Conservation (phyloP, 2,888 invertebrate genomes). For the Stenodema calcarata region DNA sequence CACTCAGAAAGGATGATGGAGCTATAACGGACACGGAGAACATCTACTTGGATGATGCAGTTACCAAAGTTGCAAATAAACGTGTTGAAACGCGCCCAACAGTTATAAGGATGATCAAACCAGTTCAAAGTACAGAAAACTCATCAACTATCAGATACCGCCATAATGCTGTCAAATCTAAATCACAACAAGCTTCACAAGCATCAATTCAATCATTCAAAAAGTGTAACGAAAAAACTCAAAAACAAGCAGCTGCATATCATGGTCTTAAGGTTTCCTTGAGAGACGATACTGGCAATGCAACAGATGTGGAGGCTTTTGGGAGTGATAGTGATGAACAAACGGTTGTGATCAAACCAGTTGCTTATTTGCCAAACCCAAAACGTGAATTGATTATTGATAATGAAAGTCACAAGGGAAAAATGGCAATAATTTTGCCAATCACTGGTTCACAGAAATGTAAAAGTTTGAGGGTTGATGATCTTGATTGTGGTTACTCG, state of each 20-base stretch:
- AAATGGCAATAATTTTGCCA: constrained; percentile 58
- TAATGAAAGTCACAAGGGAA: constrained; percentile 62
- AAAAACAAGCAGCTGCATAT: neutral
- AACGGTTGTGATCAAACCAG: constrained; percentile 16
- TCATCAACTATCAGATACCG: neutral
- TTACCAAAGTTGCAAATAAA: neutral
- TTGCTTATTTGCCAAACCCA: constrained; percentile 61
- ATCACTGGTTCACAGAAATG: constrained; percentile 59
- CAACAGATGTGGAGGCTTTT: constrained; percentile 59
- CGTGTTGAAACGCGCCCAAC: constrained; percentile 12
- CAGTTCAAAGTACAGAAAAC: neutral
- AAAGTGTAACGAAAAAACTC: neutral
- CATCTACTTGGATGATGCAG: constrained; percentile 24
- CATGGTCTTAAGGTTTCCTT: neutral
- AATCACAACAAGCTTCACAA: neutral
- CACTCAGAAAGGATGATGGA: neutral
- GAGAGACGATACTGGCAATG: constrained; percentile 1
- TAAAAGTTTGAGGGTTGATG: constrained; percentile 57
- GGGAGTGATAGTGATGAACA: constrained; percentile 60
- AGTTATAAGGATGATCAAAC: neutral
- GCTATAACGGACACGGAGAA: constrained; percentile 24
- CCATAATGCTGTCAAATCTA: constrained; percentile 20
- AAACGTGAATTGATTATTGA: constrained; percentile 64
- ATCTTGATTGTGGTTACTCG: constrained; percentile 50
- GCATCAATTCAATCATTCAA: neutral